These are phyloP conservation scores for Myodes glareolus DNA, from an alignment of 2,113 vertebrate species.

Conservation along the genomic window DNA sequence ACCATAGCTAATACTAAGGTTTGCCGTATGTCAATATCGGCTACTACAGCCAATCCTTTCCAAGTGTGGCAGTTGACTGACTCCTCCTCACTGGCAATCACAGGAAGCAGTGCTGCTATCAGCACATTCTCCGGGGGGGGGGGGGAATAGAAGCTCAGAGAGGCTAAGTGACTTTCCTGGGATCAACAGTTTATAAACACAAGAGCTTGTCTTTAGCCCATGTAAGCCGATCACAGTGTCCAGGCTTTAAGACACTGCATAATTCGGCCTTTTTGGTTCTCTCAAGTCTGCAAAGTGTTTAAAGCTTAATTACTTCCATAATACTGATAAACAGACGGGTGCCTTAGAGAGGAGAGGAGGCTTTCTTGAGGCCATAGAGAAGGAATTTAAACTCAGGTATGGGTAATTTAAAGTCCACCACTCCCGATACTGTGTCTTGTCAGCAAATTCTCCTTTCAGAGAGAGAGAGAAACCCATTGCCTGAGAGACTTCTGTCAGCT, in stretches of 20 bases:
- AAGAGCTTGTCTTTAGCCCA: neutral
- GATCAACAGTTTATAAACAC: neutral
- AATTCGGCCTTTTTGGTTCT: neutral
- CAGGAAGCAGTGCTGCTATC: neutral
- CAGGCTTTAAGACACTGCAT: neutral
- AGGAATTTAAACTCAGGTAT: neutral
- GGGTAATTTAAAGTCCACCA: neutral
- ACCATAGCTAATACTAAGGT: neutral
- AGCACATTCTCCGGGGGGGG: neutral
- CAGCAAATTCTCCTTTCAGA: neutral
- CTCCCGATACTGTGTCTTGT: neutral
- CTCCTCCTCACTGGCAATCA: neutral
- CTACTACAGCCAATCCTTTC: neutral
- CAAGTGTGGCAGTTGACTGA: neutral
- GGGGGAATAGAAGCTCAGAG: neutral
- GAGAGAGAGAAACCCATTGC: neutral
- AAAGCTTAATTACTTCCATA: neutral
- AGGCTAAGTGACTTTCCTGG: conserved; percentile 5
- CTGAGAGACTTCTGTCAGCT: neutral
- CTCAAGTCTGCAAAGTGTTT: neutral
- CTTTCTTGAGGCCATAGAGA: neutral
- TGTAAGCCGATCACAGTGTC: neutral
- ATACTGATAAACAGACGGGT: neutral
- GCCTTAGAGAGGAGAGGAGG: neutral
- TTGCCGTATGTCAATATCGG: neutral